A percentile compares a stretch with the other conserved stretches of the same genome.
Conservation (phyloP, 2,888 invertebrate species). For the Iphiclides podalirius region DNA sequence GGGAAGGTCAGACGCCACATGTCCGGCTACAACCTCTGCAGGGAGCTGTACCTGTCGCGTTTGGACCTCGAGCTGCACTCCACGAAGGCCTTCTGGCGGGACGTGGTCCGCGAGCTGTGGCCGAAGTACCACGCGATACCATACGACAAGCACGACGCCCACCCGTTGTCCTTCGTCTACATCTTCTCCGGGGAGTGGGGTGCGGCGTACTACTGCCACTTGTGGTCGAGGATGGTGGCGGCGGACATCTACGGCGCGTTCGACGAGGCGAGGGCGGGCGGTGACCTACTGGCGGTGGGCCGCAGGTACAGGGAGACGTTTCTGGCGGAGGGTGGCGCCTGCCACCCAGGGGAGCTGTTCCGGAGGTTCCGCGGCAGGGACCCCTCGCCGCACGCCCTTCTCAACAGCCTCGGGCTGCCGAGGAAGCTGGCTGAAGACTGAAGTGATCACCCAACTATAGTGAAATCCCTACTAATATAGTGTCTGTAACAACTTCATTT, state of each 20-base stretch:
- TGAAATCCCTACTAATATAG: conserved; percentile 1
- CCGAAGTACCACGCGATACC: conserved; percentile 88
- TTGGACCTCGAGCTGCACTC: conserved; percentile 91
- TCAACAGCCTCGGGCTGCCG: conserved; percentile 82
- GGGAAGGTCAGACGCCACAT: conserved; percentile 85
- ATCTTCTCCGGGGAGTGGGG: conserved; percentile 92
- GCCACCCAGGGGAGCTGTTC: conserved; percentile 91
- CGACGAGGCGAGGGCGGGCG: conserved; percentile 82
- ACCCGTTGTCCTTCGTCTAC: conserved; percentile 91
- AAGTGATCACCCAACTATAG: conserved; percentile 24
- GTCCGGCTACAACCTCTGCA: conserved; percentile 88
- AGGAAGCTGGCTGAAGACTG: conserved; percentile 55
- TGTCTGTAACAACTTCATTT: not conserved
- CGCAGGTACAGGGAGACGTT: conserved; percentile 90
- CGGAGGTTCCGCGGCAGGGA: conserved; percentile 95
- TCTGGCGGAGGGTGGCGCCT: conserved; percentile 89
- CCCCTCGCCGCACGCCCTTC: conserved; percentile 90
- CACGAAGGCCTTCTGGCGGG: conserved; percentile 89
- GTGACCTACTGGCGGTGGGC: conserved; percentile 80
- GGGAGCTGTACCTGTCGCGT: conserved; percentile 89
- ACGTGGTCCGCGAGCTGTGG: conserved; percentile 89
- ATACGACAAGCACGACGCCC: conserved; percentile 88
- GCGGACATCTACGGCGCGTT: conserved; percentile 95
- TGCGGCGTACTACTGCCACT: conserved; percentile 90
- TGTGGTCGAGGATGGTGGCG: conserved; percentile 94